Percentiles rank a stretch among this genome's conserved stretches.
These are phyloP conservation scores for Tigriopus californicus DNA, from an alignment of 2,888 invertebrate species.

Conservation along the genomic window DNA sequence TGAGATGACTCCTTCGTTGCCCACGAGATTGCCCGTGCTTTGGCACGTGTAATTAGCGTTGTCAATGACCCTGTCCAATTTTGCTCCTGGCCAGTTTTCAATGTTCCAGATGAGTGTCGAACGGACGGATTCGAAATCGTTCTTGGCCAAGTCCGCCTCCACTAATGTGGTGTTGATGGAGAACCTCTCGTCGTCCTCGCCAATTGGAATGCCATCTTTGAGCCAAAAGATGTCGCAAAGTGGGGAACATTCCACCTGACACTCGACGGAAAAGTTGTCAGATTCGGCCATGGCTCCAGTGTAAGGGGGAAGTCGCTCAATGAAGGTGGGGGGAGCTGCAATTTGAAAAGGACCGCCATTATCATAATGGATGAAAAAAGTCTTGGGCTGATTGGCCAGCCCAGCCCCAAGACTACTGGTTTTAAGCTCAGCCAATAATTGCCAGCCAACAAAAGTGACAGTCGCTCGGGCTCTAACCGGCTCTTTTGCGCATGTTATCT, in stretches of 20 bases:
- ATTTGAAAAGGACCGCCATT: conserved; percentile 21
- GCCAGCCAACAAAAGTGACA: too few species aligned
- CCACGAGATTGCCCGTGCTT: conserved; percentile 54
- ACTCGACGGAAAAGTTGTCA: conserved; percentile 5
- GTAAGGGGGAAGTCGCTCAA: conserved; percentile 59
- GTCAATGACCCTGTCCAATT: conserved; percentile 52
- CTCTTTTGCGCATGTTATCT: too few species aligned
- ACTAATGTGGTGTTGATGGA: conserved; percentile 19
- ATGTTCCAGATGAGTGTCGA: conserved; percentile 79
- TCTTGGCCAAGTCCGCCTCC: conserved; percentile 35
- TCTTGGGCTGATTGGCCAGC: too few species aligned
- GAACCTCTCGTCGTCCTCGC: conserved; percentile 20
- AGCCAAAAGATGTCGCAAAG: conserved; percentile 66
- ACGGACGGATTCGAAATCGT: conserved; percentile 70
- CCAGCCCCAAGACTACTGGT: too few species aligned
- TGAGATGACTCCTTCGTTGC: conserved; percentile 47
- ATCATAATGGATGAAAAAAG: too few species aligned
- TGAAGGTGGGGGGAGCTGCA: conserved; percentile 69
- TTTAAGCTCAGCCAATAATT: too few species aligned
- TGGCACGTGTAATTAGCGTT: conserved; percentile 65
- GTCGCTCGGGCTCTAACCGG: too few species aligned
- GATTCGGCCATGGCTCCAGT: conserved; percentile 38
- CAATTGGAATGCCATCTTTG: conserved; percentile 29
- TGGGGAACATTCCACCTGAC: conserved; percentile 60
- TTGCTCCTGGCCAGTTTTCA: conserved; percentile 57